Conservation (phyloP, 1,140 invertebrate species). For the Pseudoatta argentina region DNA sequence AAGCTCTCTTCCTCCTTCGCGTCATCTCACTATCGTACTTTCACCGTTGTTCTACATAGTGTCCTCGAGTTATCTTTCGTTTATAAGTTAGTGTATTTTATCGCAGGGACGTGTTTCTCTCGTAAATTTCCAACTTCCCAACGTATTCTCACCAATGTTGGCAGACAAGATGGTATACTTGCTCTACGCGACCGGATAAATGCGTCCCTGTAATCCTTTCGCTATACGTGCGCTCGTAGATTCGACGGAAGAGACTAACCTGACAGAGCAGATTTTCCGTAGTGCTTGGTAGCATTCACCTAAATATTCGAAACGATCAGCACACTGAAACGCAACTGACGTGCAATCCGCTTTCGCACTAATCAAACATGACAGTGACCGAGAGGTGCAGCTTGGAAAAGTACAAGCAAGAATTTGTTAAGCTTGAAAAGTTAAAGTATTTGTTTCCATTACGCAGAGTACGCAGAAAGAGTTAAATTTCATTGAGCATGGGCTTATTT, state of each 20-base stretch:
- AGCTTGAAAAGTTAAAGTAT: not conserved
- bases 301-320: constrained; percentile 39
- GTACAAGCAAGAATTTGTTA: not conserved
- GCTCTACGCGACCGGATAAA: constrained; percentile 53
- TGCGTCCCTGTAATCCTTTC: constrained; percentile 76
- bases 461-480: not conserved
- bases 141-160: constrained; percentile 64
- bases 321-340: not conserved
- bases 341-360: not conserved
- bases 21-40: constrained; percentile 15
- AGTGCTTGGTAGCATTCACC: constrained; percentile 29
- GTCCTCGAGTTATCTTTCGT: constrained; percentile 78
- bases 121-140: constrained; percentile 81
- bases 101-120: constrained; percentile 80
- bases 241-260: constrained; percentile 47
- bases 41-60: constrained; percentile 26
- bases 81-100: constrained; percentile 82
- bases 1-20: not conserved
- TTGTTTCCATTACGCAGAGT: not conserved
- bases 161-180: constrained; percentile 70
- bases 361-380: not conserved
- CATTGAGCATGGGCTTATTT: too few relatives aligned
- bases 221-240: constrained; percentile 77
- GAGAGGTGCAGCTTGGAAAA: not conserved
- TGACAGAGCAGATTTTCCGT: constrained; percentile 15